Evolutionary conservation across 2,888 invertebrate genomes (phyloP), one percentile per base, ranked within the genome.

Genomic region (Tenthredo mesomela): DNA sequence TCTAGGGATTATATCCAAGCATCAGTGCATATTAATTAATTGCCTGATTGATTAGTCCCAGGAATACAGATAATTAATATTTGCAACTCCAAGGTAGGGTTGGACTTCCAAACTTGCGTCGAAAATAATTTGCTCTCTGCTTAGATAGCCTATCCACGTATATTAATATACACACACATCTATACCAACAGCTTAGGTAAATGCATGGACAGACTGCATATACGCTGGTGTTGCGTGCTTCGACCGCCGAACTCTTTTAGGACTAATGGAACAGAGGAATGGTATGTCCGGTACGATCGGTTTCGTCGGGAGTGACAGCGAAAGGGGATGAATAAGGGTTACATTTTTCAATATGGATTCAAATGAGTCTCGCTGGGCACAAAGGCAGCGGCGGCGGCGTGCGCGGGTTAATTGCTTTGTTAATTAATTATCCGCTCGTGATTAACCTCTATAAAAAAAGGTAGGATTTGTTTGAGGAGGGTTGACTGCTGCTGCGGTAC

Each of bases 321-420:
- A 61, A 58, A 21, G 25, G 40, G 80, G 40, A 12, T 58, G 40
- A 61, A 80, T 61, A 40, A 58, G 80, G 80, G 80, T 40, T 80
- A 80, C 58, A 61, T 80, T 80, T 80, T 80, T 80, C 80, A 80
- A 80, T 80, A 80, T 80, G 80, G 61, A 80, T 80, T 80, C 61
- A 80, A 80, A 80, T 80, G 80, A 80, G 80, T 10, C 80, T 61
- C 25, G 58, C 37, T 21, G 40, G 21, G 61, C 40, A 80, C 80
- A 80, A 80, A 80, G 80, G 80, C 47, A 80, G 80, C 61, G 43
- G 33, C 61, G 37, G 40, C 80, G 61, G 33, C 80, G 61, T 40
- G 80, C 58, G 80, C 61, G 61, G 80, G 58, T 80, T 80, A 80
- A 80, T 80, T 80, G 80, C 80, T 80, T 80, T 58, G 61, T 80